A percentile compares a stretch with the other conserved stretches of the same genome.
These are phyloP conservation scores for Percopsis transmontana DNA, from an alignment of 2,113 vertebrate genomes.

Conservation along the genomic window DNA sequence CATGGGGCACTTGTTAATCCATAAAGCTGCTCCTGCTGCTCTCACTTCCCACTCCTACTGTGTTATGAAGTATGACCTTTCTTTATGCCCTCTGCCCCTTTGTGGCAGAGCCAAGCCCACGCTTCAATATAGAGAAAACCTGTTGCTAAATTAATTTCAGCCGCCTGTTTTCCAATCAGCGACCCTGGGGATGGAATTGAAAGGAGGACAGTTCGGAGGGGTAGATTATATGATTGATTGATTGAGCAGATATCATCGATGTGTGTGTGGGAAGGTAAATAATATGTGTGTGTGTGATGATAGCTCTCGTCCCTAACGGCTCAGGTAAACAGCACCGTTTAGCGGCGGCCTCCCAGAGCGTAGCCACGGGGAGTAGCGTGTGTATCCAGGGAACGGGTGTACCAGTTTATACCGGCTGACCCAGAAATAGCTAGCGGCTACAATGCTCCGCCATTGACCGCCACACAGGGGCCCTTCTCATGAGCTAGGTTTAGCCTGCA, in stretches of 20 bases:
- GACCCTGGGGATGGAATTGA: slow-evolving; percentile 17
- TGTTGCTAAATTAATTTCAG: slow-evolving; percentile 51
- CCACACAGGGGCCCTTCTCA: slow-evolving; percentile 26
- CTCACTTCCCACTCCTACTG: not conserved
- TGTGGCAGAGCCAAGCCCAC: slow-evolving; percentile 14
- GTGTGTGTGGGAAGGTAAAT: slow-evolving; percentile 6
- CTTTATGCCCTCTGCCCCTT: slow-evolving; percentile 19
- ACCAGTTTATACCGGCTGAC: slow-evolving; percentile 41
- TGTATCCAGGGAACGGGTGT: slow-evolving; percentile 32
- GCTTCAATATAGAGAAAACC: slow-evolving; percentile 43
- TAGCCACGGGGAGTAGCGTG: slow-evolving; percentile 41
- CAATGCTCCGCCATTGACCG: slow-evolving; percentile 38
- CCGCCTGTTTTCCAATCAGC: slow-evolving; percentile 43
- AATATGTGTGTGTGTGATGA: slow-evolving; percentile 25
- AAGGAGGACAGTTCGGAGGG: slow-evolving; percentile 22
- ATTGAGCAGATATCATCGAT: slow-evolving; percentile 24
- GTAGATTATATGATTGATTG: slow-evolving; percentile 49
- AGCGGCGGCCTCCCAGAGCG: slow-evolving; percentile 43
- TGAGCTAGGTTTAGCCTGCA: slow-evolving; percentile 40
- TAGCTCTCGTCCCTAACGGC: slow-evolving; percentile 18
- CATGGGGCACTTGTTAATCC: not conserved
- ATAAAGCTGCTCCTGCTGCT: not conserved
- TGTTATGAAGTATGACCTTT: slow-evolving; percentile 31
- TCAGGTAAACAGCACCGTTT: slow-evolving; percentile 45
- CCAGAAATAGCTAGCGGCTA: slow-evolving; percentile 40